A percentile compares a stretch with the other conserved stretches of the same genome.
These are phyloP conservation scores for Cyclophora albipunctata DNA, from an alignment of 2,888 invertebrate genomes.

Conservation along the genomic window DNA sequence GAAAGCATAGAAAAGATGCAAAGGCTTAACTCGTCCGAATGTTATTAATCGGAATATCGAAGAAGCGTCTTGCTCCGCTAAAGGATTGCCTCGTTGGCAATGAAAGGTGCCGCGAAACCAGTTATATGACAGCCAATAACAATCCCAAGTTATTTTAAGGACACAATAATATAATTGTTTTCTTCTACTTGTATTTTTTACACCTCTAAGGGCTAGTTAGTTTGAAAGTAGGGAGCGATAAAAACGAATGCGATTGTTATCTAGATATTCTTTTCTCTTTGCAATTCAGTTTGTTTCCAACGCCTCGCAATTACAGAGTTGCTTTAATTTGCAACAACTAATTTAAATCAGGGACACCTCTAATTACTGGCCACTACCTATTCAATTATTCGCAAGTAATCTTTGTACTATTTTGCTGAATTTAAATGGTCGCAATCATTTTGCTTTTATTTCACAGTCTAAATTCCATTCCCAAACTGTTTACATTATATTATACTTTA, in stretches of 20 bases:
- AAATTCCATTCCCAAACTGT: no score
- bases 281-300: conserved; percentile 5
- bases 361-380: conserved; percentile 1
- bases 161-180: conserved; percentile 27
- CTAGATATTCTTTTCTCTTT: conserved; percentile 6
- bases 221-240: conserved; percentile 4
- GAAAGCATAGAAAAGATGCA: no score
- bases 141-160: conserved; percentile 38
- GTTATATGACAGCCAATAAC: conserved; percentile 41
- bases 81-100: conserved; percentile 18
- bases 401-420: neutral
- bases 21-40: no score
- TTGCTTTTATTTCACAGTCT: no score
- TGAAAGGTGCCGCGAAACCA: conserved; percentile 38
- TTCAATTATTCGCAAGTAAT: neutral
- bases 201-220: conserved; percentile 1
- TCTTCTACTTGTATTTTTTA: conserved; percentile 14
- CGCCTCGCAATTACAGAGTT: conserved; percentile 11
- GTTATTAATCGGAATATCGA: no score
- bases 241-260: conserved; percentile 11
- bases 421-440: no score
- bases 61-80: neutral
- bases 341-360: conserved; percentile 11
- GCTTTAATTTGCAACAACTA: conserved; percentile 12
- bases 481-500: no score